These are phyloP conservation scores for Babyrousa celebensis DNA, from an alignment of 2,797 vertebrate species.

Conservation along the genomic window DNA sequence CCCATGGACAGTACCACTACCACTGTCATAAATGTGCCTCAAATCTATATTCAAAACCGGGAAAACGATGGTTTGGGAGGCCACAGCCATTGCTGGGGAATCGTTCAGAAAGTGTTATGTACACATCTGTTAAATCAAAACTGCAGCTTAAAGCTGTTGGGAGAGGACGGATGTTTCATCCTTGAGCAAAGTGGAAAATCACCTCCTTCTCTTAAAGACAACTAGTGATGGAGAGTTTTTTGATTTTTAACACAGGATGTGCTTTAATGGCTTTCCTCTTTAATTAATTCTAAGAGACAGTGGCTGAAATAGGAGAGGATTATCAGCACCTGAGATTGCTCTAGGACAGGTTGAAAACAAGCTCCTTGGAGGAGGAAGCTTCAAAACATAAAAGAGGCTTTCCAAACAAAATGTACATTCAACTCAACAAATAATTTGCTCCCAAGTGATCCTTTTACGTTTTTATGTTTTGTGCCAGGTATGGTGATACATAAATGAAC, in stretches of 20 bases:
- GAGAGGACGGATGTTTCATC: slow-evolving; percentile 45
- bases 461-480: neutral
- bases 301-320: neutral
- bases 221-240: slow-evolving; percentile 52
- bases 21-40: slow-evolving; percentile 4
- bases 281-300: slow-evolving; percentile 72
- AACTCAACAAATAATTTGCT: neutral
- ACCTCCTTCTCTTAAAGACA: slow-evolving; percentile 70
- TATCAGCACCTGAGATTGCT: neutral
- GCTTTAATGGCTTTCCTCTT: slow-evolving; percentile 62
- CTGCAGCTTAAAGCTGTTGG: slow-evolving; percentile 34
- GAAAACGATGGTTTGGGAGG: neutral
- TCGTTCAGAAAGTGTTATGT: slow-evolving; percentile 28
- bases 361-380: neutral
- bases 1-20: neutral
- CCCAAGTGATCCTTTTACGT: neutral
- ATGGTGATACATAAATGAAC: neutral
- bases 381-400: neutral
- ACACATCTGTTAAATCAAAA: slow-evolving; percentile 69
- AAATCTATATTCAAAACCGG: neutral
- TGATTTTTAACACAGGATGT: slow-evolving; percentile 10
- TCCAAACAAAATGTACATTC: neutral
- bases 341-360: neutral
- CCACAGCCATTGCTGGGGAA: neutral
- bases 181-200: slow-evolving; percentile 74